Percentiles rank a stretch among this genome's conserved stretches.
Evolutionary conservation across 2,113 vertebrate species (phyloP).

Genomic region (Cephalopterus ornatus): DNA sequence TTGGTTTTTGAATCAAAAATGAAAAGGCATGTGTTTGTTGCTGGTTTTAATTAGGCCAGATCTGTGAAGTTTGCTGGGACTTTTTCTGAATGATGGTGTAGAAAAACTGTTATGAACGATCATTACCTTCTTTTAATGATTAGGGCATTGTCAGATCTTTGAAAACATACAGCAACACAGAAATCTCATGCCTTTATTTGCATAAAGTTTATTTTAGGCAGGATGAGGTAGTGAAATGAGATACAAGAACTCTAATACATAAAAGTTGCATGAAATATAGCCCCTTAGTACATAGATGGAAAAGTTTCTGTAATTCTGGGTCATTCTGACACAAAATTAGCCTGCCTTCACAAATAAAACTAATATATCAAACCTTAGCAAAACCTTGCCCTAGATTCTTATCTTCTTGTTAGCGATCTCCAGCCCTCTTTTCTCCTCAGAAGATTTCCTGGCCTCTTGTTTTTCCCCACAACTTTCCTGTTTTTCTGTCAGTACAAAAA

Average conservation of each 20-base stretch:
- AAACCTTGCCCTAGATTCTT: conserved; percentile 28
- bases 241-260: background rate
- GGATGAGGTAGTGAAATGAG: background rate
- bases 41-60: background rate
- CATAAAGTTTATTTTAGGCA: background rate
- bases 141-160: background rate
- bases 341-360: conserved; percentile 15
- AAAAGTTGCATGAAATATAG: conserved; percentile 10
- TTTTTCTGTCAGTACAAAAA: background rate
- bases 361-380: conserved; percentile 1
- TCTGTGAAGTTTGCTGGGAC: background rate
- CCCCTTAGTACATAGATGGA: background rate
- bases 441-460: background rate
- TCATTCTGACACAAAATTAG: conserved; percentile 59
- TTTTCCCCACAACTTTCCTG: background rate
- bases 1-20: background rate
- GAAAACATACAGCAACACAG: background rate
- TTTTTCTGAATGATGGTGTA: background rate
- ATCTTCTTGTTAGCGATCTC: conserved; percentile 6
- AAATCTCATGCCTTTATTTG: background rate
- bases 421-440: background rate
- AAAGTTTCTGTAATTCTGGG: conserved; percentile 39
- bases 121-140: background rate
- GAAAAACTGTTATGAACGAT: background rate
- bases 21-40: background rate